These are phyloP conservation scores for Gadopsis marmoratus DNA, from an alignment of 2,797 vertebrate genomes.

Conservation along the genomic window DNA sequence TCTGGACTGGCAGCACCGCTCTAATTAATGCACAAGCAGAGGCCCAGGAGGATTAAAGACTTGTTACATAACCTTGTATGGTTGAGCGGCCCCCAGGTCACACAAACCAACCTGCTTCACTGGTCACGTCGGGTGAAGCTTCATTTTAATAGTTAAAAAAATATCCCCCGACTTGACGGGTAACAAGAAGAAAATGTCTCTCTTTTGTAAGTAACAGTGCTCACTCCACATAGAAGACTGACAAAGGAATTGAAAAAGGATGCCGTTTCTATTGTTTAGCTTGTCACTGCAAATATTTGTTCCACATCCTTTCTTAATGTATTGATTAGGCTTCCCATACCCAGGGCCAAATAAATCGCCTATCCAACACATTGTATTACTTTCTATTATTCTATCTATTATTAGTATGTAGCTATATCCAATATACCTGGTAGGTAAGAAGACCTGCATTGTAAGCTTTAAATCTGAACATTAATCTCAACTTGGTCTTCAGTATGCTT, in stretches of 20 bases:
- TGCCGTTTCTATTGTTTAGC: not conserved
- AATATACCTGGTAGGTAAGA: not conserved
- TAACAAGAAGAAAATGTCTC: not conserved
- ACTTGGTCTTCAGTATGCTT: not conserved
- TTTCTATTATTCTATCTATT: not conserved
- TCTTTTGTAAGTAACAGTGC: not conserved
- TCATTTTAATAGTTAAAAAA: constrained; percentile 2
- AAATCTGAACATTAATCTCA: constrained; percentile 2
- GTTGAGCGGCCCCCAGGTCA: constrained; percentile 36
- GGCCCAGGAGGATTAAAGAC: constrained; percentile 53
- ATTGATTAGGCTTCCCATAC: not conserved
- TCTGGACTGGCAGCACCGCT: constrained; percentile 51
- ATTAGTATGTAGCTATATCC: not conserved
- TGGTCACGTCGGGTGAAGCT: constrained; percentile 32
- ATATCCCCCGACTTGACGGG: not conserved
- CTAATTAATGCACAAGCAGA: constrained; percentile 58
- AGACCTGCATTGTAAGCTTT: not conserved
- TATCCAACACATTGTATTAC: not conserved
- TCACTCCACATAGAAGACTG: not conserved
- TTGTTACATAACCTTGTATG: constrained; percentile 69
- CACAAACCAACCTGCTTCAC: constrained; percentile 44
- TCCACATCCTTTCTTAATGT: not conserved
- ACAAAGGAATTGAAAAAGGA: constrained; percentile 16
- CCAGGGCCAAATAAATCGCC: rapidly evolving
- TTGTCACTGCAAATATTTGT: not conserved